Evolutionary conservation across 2,797 vertebrate species (phyloP), one percentile per base, ranked within the genome.

Genomic region (Alca torda): DNA sequence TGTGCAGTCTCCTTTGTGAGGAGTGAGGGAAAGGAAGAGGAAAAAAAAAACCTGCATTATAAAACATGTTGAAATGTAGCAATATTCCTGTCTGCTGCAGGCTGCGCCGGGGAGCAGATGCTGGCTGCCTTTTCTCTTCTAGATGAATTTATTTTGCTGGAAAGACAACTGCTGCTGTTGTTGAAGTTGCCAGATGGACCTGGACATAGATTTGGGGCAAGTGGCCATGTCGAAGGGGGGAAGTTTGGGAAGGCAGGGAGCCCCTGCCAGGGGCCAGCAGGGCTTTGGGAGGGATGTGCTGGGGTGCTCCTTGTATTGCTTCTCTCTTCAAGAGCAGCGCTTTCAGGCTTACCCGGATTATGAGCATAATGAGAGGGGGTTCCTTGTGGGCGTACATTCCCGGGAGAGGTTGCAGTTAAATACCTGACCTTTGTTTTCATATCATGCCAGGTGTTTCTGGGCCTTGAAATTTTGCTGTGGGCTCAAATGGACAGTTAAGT

Each of bases 31-130:
- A 90, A 90, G 65, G 65, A 56, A 75, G 56, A 37, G 69, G 6
- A 54, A 64, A 77, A 65, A 31, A 35, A 25, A 30, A 48, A 46
- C 48, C 48, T 28, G 7, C 35, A 77, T 73, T 57, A 53, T 48
- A 54, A 72, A 84, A 45, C 50, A 57, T 72, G 51, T 21, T 39
- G 84, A 67, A 78, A 72, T 37, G 45, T 5, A 70, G 35, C 37
- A 45, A 2, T 75, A 28, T 56, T 31, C 23, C n/a, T 46, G 53
- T 43, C 46, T 70, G 77, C 86, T 87, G 46, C 50, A 43, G 48
- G 72, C 87, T 82, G 51, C 72, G 65, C 45, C 0, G 4, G 70
- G 81, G 84, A 96, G 91, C 95, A 95, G 94, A 89, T 91, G 91
- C 57, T 64, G 72, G 51, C 84, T 95, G 93, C 72, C 74, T 93